Base-by-base conservation (phyloP, 2,888 invertebrate species). In the Dioctria linearis region DNA sequence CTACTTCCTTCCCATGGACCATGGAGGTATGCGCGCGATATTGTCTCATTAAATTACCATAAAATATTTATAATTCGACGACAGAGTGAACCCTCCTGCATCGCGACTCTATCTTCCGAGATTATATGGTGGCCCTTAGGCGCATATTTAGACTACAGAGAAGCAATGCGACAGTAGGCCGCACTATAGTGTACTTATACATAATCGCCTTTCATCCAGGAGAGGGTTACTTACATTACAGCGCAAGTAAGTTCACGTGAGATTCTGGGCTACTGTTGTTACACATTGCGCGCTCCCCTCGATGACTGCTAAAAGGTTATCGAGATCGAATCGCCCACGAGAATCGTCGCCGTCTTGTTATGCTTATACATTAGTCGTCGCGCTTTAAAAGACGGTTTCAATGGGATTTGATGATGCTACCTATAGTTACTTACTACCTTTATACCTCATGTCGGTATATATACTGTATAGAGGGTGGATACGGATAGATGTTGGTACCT, bases 11-110 rank as follows among this genome's bases (percentile, higher is more conserved):
- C 25, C 25, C 13, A n/a, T 13, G 25, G 25, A 51, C 25, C 40
- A 5, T 37, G 13, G 37, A 25, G 49, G 78, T 49, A 78, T 78
- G 78, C 65, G 78, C 57, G 69, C 78, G 69, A 69, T 75, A 78
- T 78, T 67, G 80, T 80, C 80, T 80, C 80, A 80, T 80, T 80
- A 80, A 80, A 80, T 80, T 80, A 80, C 59, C 80, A 80, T 80
- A 80, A 80, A 80, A 80, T 80, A 80, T 80, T 80, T 80, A 80
- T 80, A 80, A 80, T 80, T 80, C 80, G 76, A 78, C 57, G 67
- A 78, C 63, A 78, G 63, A 46, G 42, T 71, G 71, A 54, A 40
- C 49, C 61, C 78, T 25, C 25, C 25, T 40, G 63, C 57, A 78
- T 78, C 78, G 65, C 39, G 78, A 40, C 63, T 78, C 61, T 13